Conservation (phyloP, 1,140 invertebrate species). For the Goniozus legneri region DNA sequence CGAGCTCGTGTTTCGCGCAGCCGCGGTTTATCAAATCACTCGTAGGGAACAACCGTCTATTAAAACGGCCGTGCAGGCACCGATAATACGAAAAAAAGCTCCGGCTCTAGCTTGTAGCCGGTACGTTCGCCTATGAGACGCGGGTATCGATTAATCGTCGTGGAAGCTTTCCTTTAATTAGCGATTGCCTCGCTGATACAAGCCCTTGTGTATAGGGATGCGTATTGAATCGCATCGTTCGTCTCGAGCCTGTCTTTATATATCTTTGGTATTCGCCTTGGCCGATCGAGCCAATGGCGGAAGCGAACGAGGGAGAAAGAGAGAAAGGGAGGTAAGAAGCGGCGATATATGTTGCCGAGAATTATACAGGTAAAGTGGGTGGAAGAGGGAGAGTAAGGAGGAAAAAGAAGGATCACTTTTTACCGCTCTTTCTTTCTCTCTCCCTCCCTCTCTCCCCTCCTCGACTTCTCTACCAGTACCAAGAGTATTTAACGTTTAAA, state of each 20-base stretch:
- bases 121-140: neutral
- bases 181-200: slow-evolving; percentile 16
- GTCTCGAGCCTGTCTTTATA: neutral
- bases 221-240: slow-evolving; percentile 15
- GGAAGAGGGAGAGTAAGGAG: neutral
- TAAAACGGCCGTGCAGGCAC: slow-evolving; percentile 3
- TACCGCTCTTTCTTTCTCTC: too few relatives aligned
- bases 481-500: too few relatives aligned
- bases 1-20: neutral
- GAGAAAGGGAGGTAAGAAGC: too few relatives aligned
- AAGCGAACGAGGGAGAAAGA: too few relatives aligned
- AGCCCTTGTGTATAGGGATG: slow-evolving; percentile 1
- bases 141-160: slow-evolving; percentile 23
- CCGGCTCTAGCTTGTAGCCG: too few relatives aligned
- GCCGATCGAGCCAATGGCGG: too few relatives aligned
- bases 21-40: neutral
- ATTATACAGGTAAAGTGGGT: neutral
- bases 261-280: too few relatives aligned
- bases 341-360: neutral
- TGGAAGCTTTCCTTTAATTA: slow-evolving; percentile 25
- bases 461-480: too few relatives aligned
- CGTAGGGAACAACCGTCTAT: slow-evolving; percentile 17
- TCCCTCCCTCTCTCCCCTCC: too few relatives aligned
- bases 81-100: too few relatives aligned
- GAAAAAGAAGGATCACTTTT: slow-evolving; percentile 15